Evolutionary conservation across 2,797 vertebrate genomes (phyloP), one percentile per base, ranked within the genome.

Genomic region (Aldrovandia affinis): DNA sequence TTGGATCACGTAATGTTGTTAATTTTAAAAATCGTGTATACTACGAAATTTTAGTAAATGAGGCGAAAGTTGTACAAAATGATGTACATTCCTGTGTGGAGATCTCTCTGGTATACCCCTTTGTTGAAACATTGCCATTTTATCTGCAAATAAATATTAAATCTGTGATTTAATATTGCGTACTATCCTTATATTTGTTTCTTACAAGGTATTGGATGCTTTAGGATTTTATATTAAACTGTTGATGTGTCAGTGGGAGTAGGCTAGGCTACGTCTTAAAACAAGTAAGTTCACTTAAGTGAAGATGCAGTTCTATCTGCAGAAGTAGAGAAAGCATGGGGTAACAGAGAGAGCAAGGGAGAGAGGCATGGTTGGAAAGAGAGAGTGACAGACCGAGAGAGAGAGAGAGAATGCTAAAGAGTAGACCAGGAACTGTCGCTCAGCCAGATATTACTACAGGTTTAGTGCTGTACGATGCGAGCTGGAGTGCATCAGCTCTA

Each of bases 401-500:
- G 28, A n/a, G 61, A 47, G 39, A 25, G 33, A 73, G 68, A 39
- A 7, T 36, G 5, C 22, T 44, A 7, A 12, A 8, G 22, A 25
- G 15, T 25, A n/a, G 39, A 9, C 50, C 22, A 28, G 7, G 44
- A 39, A 25, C 44, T 47, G 12, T 9, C 28, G 8, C 44, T 25
- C n/a, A 50, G 42, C 28, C 0, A 1, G 70, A 44, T 75, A 22
- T 30, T 50, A 81, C 87, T 78, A 80, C 84, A 39, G 82, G 88
- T 86, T 75, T 85, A 81, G 86, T 80, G 79, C 81, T 85, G 85
- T 82, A 84, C 84, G 85, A 86, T 89, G 85, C 83, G 80, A 81
- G 55, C 68, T 81, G 82, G 78, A 77, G 81, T 89, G 89, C 86
- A 90, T 95, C 92, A 94, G 84, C 86, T 90, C 90, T 90, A 88